These are phyloP conservation scores for Ricordea florida DNA, from an alignment of 92 coral and sea anemone species.

Conservation along the genomic window DNA sequence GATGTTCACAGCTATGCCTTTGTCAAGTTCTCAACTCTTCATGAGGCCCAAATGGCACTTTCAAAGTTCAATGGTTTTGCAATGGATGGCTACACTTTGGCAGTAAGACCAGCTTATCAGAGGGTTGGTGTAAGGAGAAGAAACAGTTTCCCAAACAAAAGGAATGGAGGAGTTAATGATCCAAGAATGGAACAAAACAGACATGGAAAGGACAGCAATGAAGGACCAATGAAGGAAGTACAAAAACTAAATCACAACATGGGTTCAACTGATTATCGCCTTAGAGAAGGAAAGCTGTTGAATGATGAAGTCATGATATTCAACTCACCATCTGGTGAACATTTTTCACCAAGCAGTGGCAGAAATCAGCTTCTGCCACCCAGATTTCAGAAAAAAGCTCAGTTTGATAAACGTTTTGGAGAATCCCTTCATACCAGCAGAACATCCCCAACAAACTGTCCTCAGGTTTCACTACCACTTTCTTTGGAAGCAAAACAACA, in stretches of 20 bases:
- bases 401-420: too few species aligned
- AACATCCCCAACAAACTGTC: too few species aligned
- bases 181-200: too few species aligned
- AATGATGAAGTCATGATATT: neutral
- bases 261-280: conserved; percentile 23
- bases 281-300: conserved; percentile 14
- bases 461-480: too few species aligned
- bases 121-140: too few species aligned
- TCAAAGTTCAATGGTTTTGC: conserved; percentile 23
- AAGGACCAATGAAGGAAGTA: neutral
- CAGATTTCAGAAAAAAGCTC: neutral
- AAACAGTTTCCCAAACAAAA: conserved; percentile 7
- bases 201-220: neutral
- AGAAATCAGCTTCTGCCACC: too few species aligned
- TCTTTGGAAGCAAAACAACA: neutral
- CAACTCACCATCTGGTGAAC: neutral
- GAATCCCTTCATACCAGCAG: too few species aligned
- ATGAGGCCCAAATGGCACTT: conserved; percentile 63
- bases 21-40: conserved; percentile 41
- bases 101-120: conserved; percentile 62
- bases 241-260: neutral
- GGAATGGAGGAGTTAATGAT: too few species aligned
- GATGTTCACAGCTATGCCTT: conserved; percentile 47
- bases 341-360: neutral
- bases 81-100: conserved; percentile 15